A percentile compares a stretch with the other conserved stretches of the same genome.
Evolutionary conservation across 2,797 vertebrate species (phyloP).

Genomic region (Esox lucius): DNA sequence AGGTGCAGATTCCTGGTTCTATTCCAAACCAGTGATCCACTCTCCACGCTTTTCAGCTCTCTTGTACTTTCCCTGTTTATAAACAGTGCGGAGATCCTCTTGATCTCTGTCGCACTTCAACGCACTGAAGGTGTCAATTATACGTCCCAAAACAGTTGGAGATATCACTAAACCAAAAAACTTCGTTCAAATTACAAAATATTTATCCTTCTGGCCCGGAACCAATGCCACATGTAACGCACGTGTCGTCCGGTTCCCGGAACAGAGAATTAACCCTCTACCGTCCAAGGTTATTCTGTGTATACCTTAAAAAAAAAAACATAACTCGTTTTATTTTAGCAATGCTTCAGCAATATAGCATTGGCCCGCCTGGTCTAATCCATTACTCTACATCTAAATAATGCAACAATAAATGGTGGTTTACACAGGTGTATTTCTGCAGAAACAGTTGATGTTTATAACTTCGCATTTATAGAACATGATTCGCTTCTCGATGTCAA

Average conservation of each 20-base stretch:
- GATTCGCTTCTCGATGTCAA: too few relatives aligned
- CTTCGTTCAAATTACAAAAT: neutral
- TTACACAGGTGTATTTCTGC: neutral
- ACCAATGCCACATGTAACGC: conserved; percentile 57
- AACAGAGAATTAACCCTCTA: conserved; percentile 54
- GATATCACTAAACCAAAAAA: too few relatives aligned
- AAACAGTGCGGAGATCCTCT: conserved; percentile 65
- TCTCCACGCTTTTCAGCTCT: conserved; percentile 8
- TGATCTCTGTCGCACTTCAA: conserved; percentile 14
- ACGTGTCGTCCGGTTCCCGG: conserved; percentile 64
- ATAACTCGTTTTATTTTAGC: neutral
- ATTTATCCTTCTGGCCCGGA: neutral
- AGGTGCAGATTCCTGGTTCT: neutral
- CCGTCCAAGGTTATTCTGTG: neutral
- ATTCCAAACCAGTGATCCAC: conserved; percentile 30
- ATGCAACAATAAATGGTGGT: neutral
- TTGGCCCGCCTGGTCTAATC: neutral
- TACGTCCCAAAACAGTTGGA: neutral
- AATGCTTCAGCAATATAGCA: neutral
- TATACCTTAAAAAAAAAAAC: neutral
- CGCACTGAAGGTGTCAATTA: neutral
- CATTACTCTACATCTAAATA: neutral
- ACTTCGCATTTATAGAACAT: too few relatives aligned
- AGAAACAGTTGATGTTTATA: neutral
- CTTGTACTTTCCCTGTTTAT: conserved; percentile 85